Percentiles rank a stretch among this genome's conserved stretches.
Conservation (phyloP, 2,888 invertebrate species). For the Mellilla xanthometata region DNA sequence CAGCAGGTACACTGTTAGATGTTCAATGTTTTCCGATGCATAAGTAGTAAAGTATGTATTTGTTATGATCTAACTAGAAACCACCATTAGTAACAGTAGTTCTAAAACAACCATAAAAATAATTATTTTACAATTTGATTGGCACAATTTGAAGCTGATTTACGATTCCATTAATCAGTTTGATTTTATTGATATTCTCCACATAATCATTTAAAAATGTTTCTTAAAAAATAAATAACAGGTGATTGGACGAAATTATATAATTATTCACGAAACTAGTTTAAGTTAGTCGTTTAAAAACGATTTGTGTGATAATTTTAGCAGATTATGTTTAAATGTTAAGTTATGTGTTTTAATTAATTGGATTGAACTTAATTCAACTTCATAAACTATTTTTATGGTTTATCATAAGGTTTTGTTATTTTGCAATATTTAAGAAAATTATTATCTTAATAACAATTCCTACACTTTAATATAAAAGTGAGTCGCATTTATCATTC, state of each 20-base stretch:
- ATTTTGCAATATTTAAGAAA: too few species aligned
- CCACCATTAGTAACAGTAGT: too few species aligned
- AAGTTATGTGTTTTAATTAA: background rate
- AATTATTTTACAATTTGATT: background rate
- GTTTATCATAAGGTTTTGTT: too few species aligned
- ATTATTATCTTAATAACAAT: too few species aligned
- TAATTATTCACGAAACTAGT: background rate
- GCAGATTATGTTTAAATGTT: background rate
- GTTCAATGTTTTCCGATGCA: too few species aligned
- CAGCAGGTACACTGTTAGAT: too few species aligned
- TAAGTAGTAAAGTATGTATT: too few species aligned
- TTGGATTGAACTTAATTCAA: background rate
- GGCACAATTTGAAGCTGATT: background rate
- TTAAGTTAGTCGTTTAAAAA: background rate
- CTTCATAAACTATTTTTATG: too few species aligned
- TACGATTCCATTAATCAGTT: background rate
- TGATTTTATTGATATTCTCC: background rate
- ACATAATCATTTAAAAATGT: background rate
- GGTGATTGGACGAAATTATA: background rate
- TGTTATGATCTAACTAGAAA: too few species aligned
- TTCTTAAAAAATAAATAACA: conserved; percentile 1
- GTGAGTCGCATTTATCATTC: too few species aligned
- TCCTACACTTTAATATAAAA: too few species aligned
- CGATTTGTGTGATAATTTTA: background rate
- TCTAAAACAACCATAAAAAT: too few species aligned